Conservation (phyloP, 2,113 vertebrate genomes). For the Vulpes lagopus region DNA sequence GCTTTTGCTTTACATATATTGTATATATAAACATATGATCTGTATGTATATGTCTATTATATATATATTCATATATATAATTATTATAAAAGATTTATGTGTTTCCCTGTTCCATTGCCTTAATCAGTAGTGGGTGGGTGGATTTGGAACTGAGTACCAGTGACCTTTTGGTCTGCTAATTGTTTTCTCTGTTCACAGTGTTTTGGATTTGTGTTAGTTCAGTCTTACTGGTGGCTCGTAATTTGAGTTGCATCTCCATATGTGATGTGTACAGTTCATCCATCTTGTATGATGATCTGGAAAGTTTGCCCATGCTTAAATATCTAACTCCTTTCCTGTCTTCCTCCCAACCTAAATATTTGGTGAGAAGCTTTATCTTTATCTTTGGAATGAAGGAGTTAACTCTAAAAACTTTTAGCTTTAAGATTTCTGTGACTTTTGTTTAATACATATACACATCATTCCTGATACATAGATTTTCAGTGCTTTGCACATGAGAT, state of each 20-base stretch:
- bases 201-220: slow-evolving; percentile 49
- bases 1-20: neutral
- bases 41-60: neutral
- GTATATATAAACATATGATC: too few relatives aligned
- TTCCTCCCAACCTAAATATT: neutral
- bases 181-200: neutral
- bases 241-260: slow-evolving; percentile 18
- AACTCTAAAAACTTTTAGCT: neutral
- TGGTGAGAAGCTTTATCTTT: neutral
- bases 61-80: neutral
- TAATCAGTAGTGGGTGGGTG: neutral
- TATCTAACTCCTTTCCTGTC: neutral
- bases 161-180: neutral
- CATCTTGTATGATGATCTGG: neutral
- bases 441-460: neutral
- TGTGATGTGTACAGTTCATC: neutral
- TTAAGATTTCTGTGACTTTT: neutral
- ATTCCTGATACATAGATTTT: neutral
- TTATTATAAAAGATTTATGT: neutral
- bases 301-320: neutral
- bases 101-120: neutral
- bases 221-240: neutral
- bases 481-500: neutral
- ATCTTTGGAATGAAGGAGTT: neutral
- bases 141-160: neutral